Evolutionary conservation across 2,888 invertebrate species (phyloP).

Genomic region (Celastrina argiolus): DNA sequence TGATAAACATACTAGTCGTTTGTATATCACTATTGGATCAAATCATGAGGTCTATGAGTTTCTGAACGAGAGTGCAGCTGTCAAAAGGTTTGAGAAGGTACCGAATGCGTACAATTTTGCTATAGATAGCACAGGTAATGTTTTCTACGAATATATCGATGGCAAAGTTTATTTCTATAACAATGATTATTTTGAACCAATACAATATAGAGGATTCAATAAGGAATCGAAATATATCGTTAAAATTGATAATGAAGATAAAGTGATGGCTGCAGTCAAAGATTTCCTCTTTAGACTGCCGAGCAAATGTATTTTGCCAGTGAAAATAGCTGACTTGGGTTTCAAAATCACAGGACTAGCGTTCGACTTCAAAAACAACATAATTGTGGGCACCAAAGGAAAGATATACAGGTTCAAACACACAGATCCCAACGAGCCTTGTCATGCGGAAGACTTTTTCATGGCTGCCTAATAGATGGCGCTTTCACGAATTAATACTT

Average conservation of each 20-base stretch:
- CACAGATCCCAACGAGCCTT: slow-evolving; percentile 57
- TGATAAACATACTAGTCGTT: slow-evolving; percentile 58
- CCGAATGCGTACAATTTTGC: slow-evolving; percentile 66
- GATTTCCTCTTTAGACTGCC: slow-evolving; percentile 56
- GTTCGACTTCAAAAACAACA: slow-evolving; percentile 61
- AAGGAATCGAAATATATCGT: slow-evolving; percentile 64
- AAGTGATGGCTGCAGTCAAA: slow-evolving; percentile 63
- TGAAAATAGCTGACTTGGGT: slow-evolving; percentile 60
- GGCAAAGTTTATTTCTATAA: slow-evolving; percentile 66
- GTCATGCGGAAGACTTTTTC: slow-evolving; percentile 66
- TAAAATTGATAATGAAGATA: slow-evolving; percentile 57
- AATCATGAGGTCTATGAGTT: slow-evolving; percentile 63
- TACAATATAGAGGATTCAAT: slow-evolving; percentile 68
- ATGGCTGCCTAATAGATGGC: slow-evolving; percentile 50
- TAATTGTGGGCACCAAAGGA: slow-evolving; percentile 65
- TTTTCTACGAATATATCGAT: slow-evolving; percentile 64
- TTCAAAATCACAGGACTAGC: slow-evolving; percentile 66
- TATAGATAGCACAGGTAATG: slow-evolving; percentile 58
- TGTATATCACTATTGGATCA: slow-evolving; percentile 63
- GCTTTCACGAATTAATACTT: too few relatives aligned
- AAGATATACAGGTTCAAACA: slow-evolving; percentile 67
- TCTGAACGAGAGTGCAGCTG: slow-evolving; percentile 62
- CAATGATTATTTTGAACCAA: slow-evolving; percentile 56
- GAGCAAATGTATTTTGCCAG: slow-evolving; percentile 56
- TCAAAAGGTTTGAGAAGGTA: slow-evolving; percentile 61